These are phyloP conservation scores for Poecilia latipinna DNA, from an alignment of 2,113 vertebrate genomes.

Conservation along the genomic window DNA sequence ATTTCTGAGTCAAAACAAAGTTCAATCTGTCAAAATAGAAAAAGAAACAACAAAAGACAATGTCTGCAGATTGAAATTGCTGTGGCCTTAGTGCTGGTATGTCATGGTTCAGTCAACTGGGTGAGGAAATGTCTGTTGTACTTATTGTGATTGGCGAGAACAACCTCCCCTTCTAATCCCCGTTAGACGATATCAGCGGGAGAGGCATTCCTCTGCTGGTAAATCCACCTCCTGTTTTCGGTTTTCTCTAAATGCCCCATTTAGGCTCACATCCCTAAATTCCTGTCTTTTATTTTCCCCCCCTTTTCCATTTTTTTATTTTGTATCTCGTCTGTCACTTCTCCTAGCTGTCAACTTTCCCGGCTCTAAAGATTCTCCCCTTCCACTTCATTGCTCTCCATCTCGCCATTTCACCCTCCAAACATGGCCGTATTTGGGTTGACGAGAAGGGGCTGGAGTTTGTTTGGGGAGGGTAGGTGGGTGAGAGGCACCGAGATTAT, in stretches of 20 bases:
- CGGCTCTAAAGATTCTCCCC: conserved; percentile 5
- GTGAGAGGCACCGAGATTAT: conserved; percentile 56
- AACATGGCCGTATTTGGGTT: conserved; percentile 74
- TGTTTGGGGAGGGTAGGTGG: background rate
- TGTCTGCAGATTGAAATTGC: conserved; percentile 13
- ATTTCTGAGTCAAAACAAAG: background rate
- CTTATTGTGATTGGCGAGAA: conserved; percentile 51
- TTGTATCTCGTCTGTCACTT: background rate
- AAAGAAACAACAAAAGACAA: background rate
- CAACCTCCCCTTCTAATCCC: conserved; percentile 52
- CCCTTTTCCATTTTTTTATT: background rate
- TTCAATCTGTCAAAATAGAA: background rate
- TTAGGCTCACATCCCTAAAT: background rate
- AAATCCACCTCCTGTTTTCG: conserved; percentile 47
- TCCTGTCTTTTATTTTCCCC: conserved; percentile 6
- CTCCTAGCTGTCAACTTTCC: background rate
- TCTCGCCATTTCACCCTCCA: conserved; percentile 45
- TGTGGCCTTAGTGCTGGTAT: conserved; percentile 23
- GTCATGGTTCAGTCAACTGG: conserved; percentile 32
- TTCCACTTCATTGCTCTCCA: conserved; percentile 34
- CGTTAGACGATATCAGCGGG: conserved; percentile 60
- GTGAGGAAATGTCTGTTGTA: conserved; percentile 44
- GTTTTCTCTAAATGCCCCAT: conserved; percentile 30
- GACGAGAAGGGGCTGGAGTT: conserved; percentile 42
- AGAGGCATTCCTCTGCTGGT: conserved; percentile 62